Evolutionary conservation across 1,140 invertebrate genomes (phyloP).

Genomic region (Caenorhabditis tropicalis): DNA sequence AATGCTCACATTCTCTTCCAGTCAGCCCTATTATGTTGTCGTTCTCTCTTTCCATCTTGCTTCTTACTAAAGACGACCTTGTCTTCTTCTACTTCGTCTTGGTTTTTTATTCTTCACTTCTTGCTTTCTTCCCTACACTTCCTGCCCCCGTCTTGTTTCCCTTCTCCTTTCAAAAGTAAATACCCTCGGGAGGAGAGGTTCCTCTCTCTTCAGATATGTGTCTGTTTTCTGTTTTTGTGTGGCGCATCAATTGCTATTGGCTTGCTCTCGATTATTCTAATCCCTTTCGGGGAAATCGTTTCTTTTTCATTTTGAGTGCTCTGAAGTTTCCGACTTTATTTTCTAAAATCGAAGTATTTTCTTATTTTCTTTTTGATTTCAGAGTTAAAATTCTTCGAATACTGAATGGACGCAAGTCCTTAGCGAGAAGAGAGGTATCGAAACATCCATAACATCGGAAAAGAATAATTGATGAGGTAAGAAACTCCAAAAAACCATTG

Average conservation of each 20-base stretch:
- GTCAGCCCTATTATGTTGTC: slow-evolving; percentile 21
- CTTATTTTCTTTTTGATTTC: neutral
- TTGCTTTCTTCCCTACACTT: slow-evolving; percentile 30
- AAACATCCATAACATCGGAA: neutral
- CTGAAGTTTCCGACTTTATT: neutral
- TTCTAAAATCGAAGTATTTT: neutral
- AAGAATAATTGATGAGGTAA: slow-evolving; percentile 25
- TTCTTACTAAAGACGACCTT: slow-evolving; percentile 38
- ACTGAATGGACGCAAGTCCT: slow-evolving; percentile 24
- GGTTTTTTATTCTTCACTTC: neutral
- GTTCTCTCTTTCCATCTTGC: neutral
- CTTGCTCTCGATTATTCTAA: slow-evolving; percentile 43
- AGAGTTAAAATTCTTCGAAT: slow-evolving; percentile 18
- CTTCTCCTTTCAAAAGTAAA: slow-evolving; percentile 20
- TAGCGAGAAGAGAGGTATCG: neutral
- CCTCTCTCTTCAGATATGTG: slow-evolving; percentile 33
- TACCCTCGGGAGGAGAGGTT: slow-evolving; percentile 42
- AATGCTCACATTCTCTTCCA: neutral
- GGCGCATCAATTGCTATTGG: slow-evolving; percentile 39
- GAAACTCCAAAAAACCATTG: neutral
- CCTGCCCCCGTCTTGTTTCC: neutral
- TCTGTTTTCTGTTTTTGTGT: slow-evolving; percentile 45
- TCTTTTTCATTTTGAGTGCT: slow-evolving; percentile 42
- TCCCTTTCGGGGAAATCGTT: slow-evolving; percentile 39
- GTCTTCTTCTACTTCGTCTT: slow-evolving; percentile 19